Evolutionary conservation across 2,797 vertebrate species (phyloP).

Genomic region (Agapornis canus): DNA sequence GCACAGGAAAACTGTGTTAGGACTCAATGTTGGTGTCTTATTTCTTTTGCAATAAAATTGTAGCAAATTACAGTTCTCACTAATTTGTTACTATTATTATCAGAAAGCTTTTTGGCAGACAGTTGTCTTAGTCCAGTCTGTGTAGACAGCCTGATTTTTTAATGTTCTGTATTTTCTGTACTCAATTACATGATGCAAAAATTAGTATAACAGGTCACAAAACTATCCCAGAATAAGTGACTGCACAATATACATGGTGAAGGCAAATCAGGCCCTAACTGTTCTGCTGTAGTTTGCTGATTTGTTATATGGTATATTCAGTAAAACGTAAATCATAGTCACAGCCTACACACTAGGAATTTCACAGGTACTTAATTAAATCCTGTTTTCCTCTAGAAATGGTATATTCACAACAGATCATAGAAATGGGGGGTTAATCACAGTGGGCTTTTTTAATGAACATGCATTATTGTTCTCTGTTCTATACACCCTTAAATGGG

Average conservation of each 20-base stretch:
- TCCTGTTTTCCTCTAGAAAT: background rate
- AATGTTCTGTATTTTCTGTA: background rate
- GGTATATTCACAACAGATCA: background rate
- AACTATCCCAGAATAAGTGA: background rate
- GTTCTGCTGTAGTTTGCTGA: background rate
- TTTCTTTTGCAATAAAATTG: background rate
- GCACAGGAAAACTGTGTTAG: background rate
- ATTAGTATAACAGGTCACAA: background rate
- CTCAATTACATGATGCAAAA: background rate
- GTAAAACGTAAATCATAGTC: background rate
- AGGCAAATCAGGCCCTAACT: background rate
- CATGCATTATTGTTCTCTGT: background rate
- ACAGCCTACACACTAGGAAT: background rate
- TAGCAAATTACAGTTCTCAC: background rate
- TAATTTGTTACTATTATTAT: background rate
- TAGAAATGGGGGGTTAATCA: background rate
- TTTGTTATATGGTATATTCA: background rate
- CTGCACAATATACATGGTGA: background rate
- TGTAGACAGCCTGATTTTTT: background rate
- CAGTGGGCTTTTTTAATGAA: background rate
- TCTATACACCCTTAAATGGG: rapidly evolving
- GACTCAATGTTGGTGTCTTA: background rate
- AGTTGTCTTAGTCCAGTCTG: background rate
- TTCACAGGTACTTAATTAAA: background rate
- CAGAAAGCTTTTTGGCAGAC: background rate